These are phyloP conservation scores for Melanostoma scalare DNA, from an alignment of 2,888 invertebrate genomes.

Conservation along the genomic window DNA sequence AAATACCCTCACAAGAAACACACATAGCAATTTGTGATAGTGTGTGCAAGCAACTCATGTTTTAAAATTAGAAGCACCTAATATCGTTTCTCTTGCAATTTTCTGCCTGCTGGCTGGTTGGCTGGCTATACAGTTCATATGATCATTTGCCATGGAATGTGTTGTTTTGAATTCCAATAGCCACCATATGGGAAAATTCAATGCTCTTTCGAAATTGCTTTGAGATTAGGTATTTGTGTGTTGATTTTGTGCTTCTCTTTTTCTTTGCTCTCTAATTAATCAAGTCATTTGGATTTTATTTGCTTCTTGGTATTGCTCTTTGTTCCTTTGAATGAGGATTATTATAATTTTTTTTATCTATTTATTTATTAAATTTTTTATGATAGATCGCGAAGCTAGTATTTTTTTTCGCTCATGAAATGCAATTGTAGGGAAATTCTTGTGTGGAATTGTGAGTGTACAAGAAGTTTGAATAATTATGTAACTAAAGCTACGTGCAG, in stretches of 20 bases:
- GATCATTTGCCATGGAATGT: constrained; percentile 55
- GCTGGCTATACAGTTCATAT: constrained; percentile 28
- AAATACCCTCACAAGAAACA: not conserved
- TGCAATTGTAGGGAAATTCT: too few species aligned
- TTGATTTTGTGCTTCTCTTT: constrained; percentile 8
- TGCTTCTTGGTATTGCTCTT: too few species aligned
- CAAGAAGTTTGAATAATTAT: too few species aligned
- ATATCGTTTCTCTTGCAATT: constrained; percentile 57
- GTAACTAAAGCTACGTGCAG: too few species aligned
- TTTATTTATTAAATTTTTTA: too few species aligned
- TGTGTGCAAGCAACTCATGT: constrained; percentile 35
- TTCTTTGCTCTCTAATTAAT: constrained; percentile 17
- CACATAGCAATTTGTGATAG: not conserved
- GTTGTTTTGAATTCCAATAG: constrained; percentile 67
- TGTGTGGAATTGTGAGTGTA: too few species aligned
- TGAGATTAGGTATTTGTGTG: constrained; percentile 36
- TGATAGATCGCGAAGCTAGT: too few species aligned
- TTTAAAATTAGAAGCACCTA: constrained; percentile 64
- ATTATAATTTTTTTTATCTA: too few species aligned
- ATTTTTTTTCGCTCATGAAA: too few species aligned
- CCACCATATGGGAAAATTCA: constrained; percentile 65
- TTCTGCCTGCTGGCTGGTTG: constrained; percentile 7
- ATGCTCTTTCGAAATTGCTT: constrained; percentile 58
- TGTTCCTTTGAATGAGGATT: too few species aligned
- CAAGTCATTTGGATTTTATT: constrained; percentile 16